phyloP scores from a whole-genome alignment of 2,113 vertebrate genomes.

The Seriola quinqueradiata region DNA sequence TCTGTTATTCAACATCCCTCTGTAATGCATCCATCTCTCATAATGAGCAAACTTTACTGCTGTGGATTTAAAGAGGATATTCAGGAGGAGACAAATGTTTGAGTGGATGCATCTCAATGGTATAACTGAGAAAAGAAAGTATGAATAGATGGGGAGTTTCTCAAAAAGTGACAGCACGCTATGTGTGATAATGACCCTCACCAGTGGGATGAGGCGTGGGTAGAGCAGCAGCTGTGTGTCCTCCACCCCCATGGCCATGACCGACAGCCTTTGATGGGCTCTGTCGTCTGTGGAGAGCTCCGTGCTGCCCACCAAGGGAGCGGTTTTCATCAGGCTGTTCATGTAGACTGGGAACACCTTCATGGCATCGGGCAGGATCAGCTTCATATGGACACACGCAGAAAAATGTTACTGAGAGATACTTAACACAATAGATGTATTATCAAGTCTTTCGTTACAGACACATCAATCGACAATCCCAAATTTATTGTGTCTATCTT shows the following conservation, averaged over 20 bases:
- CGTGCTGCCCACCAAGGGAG: constrained; percentile 86
- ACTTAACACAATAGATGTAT: background rate
- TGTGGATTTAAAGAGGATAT: too few relatives aligned
- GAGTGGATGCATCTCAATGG: background rate
- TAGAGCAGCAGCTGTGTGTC: constrained; percentile 94
- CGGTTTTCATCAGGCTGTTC: constrained; percentile 93
- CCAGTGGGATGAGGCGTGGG: constrained; percentile 91
- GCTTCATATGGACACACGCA: constrained; percentile 77
- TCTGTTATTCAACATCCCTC: too few relatives aligned
- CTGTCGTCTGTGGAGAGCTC: constrained; percentile 91
- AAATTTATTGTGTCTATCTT: background rate
- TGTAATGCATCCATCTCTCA: too few relatives aligned
- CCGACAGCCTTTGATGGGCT: constrained; percentile 87
- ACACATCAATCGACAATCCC: background rate
- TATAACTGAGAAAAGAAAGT: background rate
- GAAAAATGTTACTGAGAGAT: background rate
- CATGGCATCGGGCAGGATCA: constrained; percentile 96
- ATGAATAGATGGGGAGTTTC: background rate
- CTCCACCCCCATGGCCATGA: constrained; percentile 92
- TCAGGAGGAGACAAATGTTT: background rate
- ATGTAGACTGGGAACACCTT: constrained; percentile 95
- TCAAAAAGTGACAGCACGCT: background rate
- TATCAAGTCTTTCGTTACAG: background rate
- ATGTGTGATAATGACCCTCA: constrained; percentile 73
- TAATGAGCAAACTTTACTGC: too few relatives aligned